Evolutionary conservation across 2,888 invertebrate species (phyloP).

Genomic region (Hydroisotoma schaefferi): DNA sequence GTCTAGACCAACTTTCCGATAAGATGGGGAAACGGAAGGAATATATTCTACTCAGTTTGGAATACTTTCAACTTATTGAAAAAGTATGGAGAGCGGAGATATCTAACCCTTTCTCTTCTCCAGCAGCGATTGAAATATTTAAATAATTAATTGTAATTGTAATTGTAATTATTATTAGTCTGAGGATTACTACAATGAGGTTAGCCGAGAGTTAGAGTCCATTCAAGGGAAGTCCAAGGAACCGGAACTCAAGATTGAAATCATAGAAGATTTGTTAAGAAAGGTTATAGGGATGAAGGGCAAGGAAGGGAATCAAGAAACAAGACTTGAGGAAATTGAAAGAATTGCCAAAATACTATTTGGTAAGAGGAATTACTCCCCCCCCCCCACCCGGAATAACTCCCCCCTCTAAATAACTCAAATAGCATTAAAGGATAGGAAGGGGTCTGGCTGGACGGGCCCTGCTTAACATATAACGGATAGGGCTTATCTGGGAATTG

Average conservation of each 20-base stretch:
- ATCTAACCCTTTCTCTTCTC: not conserved
- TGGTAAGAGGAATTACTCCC: slow-evolving; percentile 15
- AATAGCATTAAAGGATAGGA: too few relatives aligned
- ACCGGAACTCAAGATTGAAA: slow-evolving; percentile 13
- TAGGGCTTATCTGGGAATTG: too few relatives aligned
- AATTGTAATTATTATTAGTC: slow-evolving; percentile 20
- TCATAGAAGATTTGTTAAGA: slow-evolving; percentile 27
- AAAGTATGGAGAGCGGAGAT: slow-evolving; percentile 17
- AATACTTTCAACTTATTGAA: slow-evolving; percentile 37
- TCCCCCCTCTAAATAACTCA: too few relatives aligned
- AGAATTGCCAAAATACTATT: slow-evolving; percentile 33
- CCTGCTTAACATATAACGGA: too few relatives aligned
- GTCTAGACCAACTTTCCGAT: slow-evolving; percentile 24
- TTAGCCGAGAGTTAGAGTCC: slow-evolving; percentile 16
- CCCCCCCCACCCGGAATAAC: too few relatives aligned
- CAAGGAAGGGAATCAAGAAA: slow-evolving; percentile 31
- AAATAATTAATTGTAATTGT: not conserved
- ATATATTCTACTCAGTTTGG: slow-evolving; percentile 29
- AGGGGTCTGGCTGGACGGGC: too few relatives aligned
- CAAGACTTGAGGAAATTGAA: slow-evolving; percentile 30
- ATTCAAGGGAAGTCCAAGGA: slow-evolving; percentile 28
- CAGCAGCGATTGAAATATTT: not conserved
- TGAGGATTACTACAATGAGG: slow-evolving; percentile 28
- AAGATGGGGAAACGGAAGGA: slow-evolving; percentile 28
- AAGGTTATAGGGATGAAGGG: slow-evolving; percentile 15